phyloP scores from a whole-genome alignment of 2,797 vertebrate species.

The Chiloscyllium punctatum region DNA sequence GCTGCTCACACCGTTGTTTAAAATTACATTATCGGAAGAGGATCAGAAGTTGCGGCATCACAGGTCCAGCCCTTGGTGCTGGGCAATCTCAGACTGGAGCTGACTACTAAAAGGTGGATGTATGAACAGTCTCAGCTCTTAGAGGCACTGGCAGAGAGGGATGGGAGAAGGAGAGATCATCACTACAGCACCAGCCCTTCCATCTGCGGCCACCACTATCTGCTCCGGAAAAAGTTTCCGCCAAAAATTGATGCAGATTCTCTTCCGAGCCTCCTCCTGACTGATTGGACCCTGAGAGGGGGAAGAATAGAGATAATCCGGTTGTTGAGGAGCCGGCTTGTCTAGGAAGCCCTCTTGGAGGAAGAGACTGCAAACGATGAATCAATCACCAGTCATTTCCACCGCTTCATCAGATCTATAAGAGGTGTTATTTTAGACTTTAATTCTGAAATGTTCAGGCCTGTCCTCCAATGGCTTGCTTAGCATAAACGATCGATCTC shows the following conservation, averaged over 20 bases:
- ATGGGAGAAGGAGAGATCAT: background rate
- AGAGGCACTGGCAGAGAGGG: background rate
- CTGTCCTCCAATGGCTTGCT: background rate
- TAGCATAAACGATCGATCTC: background rate
- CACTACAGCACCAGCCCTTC: background rate
- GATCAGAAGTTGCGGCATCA: background rate
- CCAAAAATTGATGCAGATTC: background rate
- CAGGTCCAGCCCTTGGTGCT: background rate
- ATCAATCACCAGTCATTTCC: background rate
- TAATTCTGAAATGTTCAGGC: background rate
- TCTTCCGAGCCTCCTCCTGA: background rate
- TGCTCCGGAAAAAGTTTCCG: background rate
- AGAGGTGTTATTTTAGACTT: background rate
- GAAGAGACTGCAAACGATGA: background rate
- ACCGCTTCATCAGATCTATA: background rate
- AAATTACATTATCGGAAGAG: constrained; percentile 35
- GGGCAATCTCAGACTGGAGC: background rate
- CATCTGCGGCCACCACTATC: background rate
- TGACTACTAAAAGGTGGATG: background rate
- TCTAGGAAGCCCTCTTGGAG: background rate
- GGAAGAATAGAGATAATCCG: background rate
- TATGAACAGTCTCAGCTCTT: background rate
- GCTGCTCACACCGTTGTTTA: constrained; percentile 37
- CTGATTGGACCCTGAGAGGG: background rate
- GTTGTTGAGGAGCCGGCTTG: background rate